These are phyloP conservation scores for Athalia cordata DNA, from an alignment of 2,888 invertebrate species.

Conservation along the genomic window DNA sequence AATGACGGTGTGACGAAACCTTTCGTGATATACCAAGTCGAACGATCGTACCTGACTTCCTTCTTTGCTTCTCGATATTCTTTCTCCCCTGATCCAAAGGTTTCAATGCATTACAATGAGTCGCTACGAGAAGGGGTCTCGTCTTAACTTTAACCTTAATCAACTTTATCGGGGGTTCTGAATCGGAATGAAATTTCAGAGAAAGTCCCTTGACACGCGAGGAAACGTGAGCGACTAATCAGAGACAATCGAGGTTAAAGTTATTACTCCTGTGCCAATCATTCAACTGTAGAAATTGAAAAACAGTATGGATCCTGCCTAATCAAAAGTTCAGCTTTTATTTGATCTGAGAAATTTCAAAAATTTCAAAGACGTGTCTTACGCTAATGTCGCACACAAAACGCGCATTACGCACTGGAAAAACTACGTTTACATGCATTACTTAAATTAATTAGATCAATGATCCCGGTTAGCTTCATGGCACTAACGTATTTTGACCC, in stretches of 20 bases:
- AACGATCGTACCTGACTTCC: slow-evolving; percentile 31
- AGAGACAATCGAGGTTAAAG: neutral
- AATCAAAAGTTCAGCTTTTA: too few relatives aligned
- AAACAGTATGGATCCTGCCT: neutral
- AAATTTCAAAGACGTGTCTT: too few relatives aligned
- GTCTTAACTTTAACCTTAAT: slow-evolving; percentile 49
- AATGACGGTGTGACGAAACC: slow-evolving; percentile 61
- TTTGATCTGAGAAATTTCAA: too few relatives aligned
- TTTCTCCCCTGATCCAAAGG: neutral
- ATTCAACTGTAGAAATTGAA: slow-evolving; percentile 5
- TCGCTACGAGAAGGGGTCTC: slow-evolving; percentile 34
- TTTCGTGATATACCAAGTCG: slow-evolving; percentile 68
- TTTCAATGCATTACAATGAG: slow-evolving; percentile 45
- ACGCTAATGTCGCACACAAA: too few relatives aligned
- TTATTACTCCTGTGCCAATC: neutral
- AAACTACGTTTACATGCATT: too few relatives aligned
- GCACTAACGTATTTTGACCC: too few relatives aligned
- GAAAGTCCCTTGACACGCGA: slow-evolving; percentile 1
- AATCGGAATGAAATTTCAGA: slow-evolving; percentile 18
- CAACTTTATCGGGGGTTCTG: slow-evolving; percentile 60
- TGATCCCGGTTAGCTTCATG: too few relatives aligned
- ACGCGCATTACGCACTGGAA: too few relatives aligned
- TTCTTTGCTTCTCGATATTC: slow-evolving; percentile 6
- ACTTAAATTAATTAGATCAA: too few relatives aligned
- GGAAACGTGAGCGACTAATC: neutral